A percentile compares a stretch with the other conserved stretches of the same genome.
These are phyloP conservation scores for Pygoscelis adeliae DNA, from an alignment of 2,113 vertebrate genomes.

Conservation along the genomic window DNA sequence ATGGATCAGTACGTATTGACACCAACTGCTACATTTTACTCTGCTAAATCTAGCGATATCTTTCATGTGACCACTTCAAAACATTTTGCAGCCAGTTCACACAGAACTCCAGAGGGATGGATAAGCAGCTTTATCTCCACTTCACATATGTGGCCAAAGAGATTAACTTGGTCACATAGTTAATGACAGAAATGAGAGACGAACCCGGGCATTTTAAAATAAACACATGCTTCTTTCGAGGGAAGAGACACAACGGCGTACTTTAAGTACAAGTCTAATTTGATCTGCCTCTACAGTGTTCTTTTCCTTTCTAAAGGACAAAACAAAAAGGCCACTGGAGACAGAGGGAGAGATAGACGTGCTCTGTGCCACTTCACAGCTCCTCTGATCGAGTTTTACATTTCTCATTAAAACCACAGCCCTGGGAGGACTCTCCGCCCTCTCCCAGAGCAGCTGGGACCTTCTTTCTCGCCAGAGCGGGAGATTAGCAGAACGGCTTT, in stretches of 20 bases:
- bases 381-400: not conserved
- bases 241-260: not conserved
- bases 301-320: not conserved
- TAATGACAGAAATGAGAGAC: not conserved
- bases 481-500: not conserved
- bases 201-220: not conserved
- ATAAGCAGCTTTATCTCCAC: conserved; percentile 26
- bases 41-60: not conserved
- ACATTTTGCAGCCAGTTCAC: not conserved
- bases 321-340: not conserved
- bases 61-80: not conserved
- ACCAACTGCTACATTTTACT: rapidly evolving
- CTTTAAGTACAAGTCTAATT: not conserved
- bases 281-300: not conserved
- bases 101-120: not conserved
- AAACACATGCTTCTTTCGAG: rapidly evolving
- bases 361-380: not conserved
- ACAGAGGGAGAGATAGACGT: not conserved
- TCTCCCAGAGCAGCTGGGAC: not conserved
- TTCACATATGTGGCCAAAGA: not conserved
- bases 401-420: not conserved
- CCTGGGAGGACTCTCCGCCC: not conserved
- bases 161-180: not conserved
- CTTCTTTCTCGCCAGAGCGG: not conserved
- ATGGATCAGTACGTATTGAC: rapidly evolving